Evolutionary conservation across 1,140 invertebrate species (phyloP), one percentile per base, ranked within the genome.

Genomic region (Colletes gigas): DNA sequence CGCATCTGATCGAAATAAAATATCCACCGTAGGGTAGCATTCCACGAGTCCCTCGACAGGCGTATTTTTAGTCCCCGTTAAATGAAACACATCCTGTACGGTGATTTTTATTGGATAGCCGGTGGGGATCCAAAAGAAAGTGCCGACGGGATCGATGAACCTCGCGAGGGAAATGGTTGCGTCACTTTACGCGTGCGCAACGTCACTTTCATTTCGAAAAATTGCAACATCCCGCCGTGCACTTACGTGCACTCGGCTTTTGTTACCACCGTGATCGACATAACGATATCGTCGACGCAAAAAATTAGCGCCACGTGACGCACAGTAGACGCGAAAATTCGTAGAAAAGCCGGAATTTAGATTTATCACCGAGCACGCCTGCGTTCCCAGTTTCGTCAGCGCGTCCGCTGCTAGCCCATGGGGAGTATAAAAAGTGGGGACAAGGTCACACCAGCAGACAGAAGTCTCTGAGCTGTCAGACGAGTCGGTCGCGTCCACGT

Each of bases 391-490:
- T 90, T 89, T 79, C 88, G 52, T 88, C 87, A 89, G 62, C 9
- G 55, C 70, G 50, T 67, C 67, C 19, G 14, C n/a, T 21, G 47
- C 57, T 44, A 14, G 17, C 14, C 47, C 21, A 84, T 87, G 88
- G 88, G 90, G 59, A 30, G 69, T 80, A 76, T 87, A 82, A 75
- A 92, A 92, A 88, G 91, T 85, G 85, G 90, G 88, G 88, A 78
- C 87, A 93, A 93, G 92, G 92, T 93, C 92, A 93, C 88, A 88
- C 91, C 89, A 75, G 47, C 67, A 79, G 83, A 88, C 89, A 89
- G 78, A 90, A 86, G 86, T 84, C 86, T 85, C 63, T 75, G 83
- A 90, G 88, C 86, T 88, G 87, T 89, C 88, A 89, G 83, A 88
- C 70, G 30, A 67, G 74, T 59, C 54, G 47, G 80, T 79, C 60